These are phyloP conservation scores for Ooceraea biroi DNA, from an alignment of 1,140 invertebrate genomes.

Conservation along the genomic window DNA sequence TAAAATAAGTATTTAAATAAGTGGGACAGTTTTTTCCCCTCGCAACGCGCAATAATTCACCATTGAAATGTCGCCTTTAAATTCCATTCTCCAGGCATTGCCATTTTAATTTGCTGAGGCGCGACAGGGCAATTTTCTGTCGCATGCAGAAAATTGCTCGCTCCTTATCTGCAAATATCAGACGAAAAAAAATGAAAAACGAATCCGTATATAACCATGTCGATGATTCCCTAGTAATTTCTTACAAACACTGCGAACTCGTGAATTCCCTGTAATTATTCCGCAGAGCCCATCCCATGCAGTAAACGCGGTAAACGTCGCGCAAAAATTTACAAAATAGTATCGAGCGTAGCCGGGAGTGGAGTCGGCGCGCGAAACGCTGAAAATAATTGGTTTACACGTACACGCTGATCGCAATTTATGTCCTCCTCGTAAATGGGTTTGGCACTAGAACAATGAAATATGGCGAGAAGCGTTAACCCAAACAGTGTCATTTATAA, in stretches of 20 bases:
- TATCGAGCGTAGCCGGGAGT: too few relatives aligned
- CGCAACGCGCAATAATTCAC: not conserved
- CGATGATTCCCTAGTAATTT: not conserved
- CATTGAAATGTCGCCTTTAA: not conserved
- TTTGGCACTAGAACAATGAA: conserved; percentile 17
- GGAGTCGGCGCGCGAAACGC: not conserved
- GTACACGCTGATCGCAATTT: conserved; percentile 30
- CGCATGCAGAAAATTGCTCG: not conserved
- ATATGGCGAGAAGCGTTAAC: conserved; percentile 29
- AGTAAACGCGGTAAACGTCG: not conserved
- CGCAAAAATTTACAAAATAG: conserved; percentile 6
- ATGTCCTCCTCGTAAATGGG: conserved; percentile 8
- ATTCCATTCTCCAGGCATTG: not conserved
- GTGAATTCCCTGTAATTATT: not conserved
- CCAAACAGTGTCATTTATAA: conserved; percentile 48
- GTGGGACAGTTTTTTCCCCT: not conserved
- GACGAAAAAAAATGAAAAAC: too few relatives aligned
- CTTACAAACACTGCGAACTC: not conserved
- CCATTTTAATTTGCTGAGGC: conserved; percentile 2
- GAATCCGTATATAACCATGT: not conserved
- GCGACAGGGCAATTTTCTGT: not conserved
- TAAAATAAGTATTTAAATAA: conserved; percentile 23
- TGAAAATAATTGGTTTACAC: conserved; percentile 38
- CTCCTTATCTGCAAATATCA: not conserved
- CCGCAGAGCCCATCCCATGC: not conserved